Conservation (phyloP, 2,888 invertebrate genomes). For the Galerucella nymphaeae region DNA sequence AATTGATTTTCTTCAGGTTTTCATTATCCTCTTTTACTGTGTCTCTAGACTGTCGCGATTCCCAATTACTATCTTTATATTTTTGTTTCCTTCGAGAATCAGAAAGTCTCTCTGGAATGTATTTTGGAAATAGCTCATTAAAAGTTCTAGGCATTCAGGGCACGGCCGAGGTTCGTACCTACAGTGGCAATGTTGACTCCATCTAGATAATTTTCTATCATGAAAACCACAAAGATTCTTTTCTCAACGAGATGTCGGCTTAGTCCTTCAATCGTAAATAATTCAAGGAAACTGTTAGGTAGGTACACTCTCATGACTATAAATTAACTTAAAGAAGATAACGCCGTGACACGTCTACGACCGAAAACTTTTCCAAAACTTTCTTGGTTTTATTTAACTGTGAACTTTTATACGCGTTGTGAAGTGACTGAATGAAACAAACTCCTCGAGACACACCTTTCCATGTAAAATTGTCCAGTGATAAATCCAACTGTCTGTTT, state of each 20-base stretch:
- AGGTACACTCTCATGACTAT: slow-evolving; percentile 37
- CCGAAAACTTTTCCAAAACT: slow-evolving; percentile 32
- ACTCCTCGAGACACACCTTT: slow-evolving; percentile 34
- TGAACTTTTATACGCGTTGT: slow-evolving; percentile 38
- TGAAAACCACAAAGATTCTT: slow-evolving; percentile 23
- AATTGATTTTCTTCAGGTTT: too few relatives aligned
- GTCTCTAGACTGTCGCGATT: too few relatives aligned
- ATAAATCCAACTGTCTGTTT: slow-evolving; percentile 28
- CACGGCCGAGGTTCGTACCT: not conserved
- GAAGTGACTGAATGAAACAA: slow-evolving; percentile 35
- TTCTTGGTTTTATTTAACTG: slow-evolving; percentile 34
- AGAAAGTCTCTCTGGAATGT: not conserved
- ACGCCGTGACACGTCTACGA: slow-evolving; percentile 35
- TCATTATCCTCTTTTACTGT: too few relatives aligned
- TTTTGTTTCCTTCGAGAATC: not conserved
- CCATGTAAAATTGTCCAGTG: slow-evolving; percentile 32
- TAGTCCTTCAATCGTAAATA: slow-evolving; percentile 37
- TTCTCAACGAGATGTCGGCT: slow-evolving; percentile 20
- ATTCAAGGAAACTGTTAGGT: slow-evolving; percentile 33
- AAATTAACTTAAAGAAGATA: slow-evolving; percentile 41
- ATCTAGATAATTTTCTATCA: slow-evolving; percentile 18
- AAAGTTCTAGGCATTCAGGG: slow-evolving; percentile 1
- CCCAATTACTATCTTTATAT: not conserved
- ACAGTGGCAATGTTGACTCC: slow-evolving; percentile 1
- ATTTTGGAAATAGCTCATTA: not conserved